These are phyloP conservation scores for Ivindomyrus marchei DNA, from an alignment of 2,113 vertebrate species.

Conservation along the genomic window DNA sequence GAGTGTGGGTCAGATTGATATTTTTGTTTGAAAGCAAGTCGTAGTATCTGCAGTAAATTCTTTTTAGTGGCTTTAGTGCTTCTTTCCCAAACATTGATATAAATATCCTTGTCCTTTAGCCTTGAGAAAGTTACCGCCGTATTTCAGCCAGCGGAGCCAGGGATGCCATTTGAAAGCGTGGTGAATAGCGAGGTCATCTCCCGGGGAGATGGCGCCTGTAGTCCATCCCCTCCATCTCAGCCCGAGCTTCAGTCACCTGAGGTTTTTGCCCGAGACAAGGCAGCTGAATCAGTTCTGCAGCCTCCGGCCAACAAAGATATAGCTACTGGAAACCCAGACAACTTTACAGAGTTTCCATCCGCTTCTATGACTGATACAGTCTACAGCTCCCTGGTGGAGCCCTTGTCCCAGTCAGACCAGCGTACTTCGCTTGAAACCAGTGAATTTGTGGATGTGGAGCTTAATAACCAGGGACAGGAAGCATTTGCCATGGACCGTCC, in stretches of 20 bases:
- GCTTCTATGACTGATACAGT: not conserved
- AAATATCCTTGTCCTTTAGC: constrained; percentile 22
- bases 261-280: not conserved
- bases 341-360: not conserved
- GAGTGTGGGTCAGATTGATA: not conserved
- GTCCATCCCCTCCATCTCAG: not conserved
- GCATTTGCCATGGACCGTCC: not conserved
- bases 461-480: not conserved
- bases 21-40: not conserved
- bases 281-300: not conserved
- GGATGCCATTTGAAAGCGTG: not conserved
- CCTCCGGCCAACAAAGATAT: not conserved
- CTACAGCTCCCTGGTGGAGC: not conserved
- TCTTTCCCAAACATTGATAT: not conserved
- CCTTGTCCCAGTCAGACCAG: not conserved
- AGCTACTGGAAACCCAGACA: not conserved
- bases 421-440: not conserved
- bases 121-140: not conserved
- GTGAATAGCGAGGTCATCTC: not conserved
- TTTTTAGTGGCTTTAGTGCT: not conserved
- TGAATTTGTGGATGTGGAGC: not conserved
- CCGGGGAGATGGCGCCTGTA: not conserved
- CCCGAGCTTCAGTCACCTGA: not conserved
- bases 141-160: constrained; percentile 7
- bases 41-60: not conserved